Evolutionary conservation across 1,140 invertebrate species (phyloP).

Genomic region (Cherax destructor): DNA sequence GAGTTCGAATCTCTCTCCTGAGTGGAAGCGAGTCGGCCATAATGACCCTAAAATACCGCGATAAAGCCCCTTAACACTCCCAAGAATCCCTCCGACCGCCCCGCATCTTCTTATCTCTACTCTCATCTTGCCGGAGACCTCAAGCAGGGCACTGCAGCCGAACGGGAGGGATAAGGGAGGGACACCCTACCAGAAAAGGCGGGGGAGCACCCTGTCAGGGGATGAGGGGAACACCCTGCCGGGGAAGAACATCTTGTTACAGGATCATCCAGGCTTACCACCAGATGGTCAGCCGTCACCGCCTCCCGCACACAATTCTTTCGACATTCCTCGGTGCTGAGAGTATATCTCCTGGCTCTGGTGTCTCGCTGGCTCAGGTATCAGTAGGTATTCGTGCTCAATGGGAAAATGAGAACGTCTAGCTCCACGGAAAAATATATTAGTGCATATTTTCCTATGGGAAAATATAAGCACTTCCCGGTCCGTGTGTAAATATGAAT

Average conservation of each 20-base stretch:
- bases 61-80: constrained; percentile 27
- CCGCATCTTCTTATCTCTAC: background rate
- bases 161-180: background rate
- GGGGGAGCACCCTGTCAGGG: background rate
- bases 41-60: constrained; percentile 28
- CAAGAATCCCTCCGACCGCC: background rate
- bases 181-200: background rate
- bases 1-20: background rate
- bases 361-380: background rate
- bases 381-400: background rate
- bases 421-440: no score
- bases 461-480: no score
- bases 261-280: constrained; percentile 35
- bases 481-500: no score
- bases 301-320: background rate
- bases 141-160: background rate
- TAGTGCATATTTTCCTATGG: no score
- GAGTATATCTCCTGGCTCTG: background rate
- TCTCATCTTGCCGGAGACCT: constrained; percentile 13
- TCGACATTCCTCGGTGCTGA: background rate
- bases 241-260: background rate
- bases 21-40: background rate
- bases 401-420: background rate
- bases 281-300: background rate
- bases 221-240: background rate